Base-by-base conservation (phyloP, 2,113 vertebrate species). In the Anoplopoma fimbria region DNA sequence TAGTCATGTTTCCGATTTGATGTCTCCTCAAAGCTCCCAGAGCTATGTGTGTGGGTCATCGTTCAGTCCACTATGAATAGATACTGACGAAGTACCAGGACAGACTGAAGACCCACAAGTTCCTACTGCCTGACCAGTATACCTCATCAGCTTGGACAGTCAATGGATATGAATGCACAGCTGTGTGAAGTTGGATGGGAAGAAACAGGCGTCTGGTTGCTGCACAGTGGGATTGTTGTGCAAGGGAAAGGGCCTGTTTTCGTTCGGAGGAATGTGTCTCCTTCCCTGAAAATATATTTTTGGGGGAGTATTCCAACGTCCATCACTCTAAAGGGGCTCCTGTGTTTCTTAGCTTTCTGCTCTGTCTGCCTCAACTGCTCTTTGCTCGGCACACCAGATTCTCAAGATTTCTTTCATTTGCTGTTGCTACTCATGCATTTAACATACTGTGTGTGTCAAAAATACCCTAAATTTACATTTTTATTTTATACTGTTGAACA, bases 1-100 rank as follows among this genome's bases (percentile, higher is more conserved):
- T 75, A 73, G 92, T 93, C 89, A 90, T 69, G 80, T 87, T 90
- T 92, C 82, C 68, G 36, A 85, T 85, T 63, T 87, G 85, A 87
- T 78, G 71, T 42, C 61, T 29, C 81, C 86, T 80, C 74, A 75
- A 60, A 74, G 71, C 51, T 27, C 57, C 62, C 74, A 51, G 10
- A 76, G 75, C 29, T 68, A 6, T 71, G 45, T 69, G 73, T 69
- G 64, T 78, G 67, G 61, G 77, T 74, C n/a, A 7, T 64, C 17
- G 0, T 31, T 83, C 9, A 6, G 72, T 77, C 69, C 17, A 17
- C 49, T 45, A 8, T 42, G 36, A 63, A 57, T 4, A 29, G 29
- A 42, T 29, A 13, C 27, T 17, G n/a, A 57, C 42, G 58, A 65
- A 40, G 23, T n/a, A 58, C 42, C 29, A 25, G 34, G 33, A 63